A percentile compares a stretch with the other conserved stretches of the same genome.
Conservation (phyloP, 2,888 invertebrate species). For the Axea sp. region DNA sequence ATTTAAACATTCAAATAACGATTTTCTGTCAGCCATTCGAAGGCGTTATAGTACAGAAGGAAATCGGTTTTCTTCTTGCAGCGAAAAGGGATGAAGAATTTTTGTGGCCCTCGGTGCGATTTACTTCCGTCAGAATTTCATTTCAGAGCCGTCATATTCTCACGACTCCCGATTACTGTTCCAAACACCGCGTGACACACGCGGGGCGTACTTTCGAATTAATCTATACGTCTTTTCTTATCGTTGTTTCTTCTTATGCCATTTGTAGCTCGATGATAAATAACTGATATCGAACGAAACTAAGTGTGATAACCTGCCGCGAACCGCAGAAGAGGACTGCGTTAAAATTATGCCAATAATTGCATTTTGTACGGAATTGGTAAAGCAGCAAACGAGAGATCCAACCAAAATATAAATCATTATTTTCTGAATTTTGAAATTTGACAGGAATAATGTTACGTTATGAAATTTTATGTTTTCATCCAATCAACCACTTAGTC, state of each 20-base stretch:
- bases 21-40: constrained; percentile 36
- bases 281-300: no score
- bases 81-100: constrained; percentile 33
- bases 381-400: no score
- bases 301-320: no score
- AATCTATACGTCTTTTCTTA: constrained; percentile 29
- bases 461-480: no score
- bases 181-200: constrained; percentile 5
- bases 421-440: no score
- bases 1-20: constrained; percentile 39
- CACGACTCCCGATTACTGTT: constrained; percentile 36
- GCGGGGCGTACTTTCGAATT: constrained; percentile 8
- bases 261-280: no score
- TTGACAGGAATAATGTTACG: no score
- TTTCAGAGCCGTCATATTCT: constrained; percentile 24
- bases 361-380: no score
- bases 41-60: constrained; percentile 19
- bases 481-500: no score
- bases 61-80: constrained; percentile 31
- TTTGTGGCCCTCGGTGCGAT: constrained; percentile 29
- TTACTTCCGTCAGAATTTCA: constrained; percentile 35
- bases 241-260: not conserved
- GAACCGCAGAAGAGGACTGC: no score
- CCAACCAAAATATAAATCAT: no score
- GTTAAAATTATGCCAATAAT: no score